phyloP scores from a whole-genome alignment of 2,888 invertebrate genomes.

The Neocrepidodera transversa region DNA sequence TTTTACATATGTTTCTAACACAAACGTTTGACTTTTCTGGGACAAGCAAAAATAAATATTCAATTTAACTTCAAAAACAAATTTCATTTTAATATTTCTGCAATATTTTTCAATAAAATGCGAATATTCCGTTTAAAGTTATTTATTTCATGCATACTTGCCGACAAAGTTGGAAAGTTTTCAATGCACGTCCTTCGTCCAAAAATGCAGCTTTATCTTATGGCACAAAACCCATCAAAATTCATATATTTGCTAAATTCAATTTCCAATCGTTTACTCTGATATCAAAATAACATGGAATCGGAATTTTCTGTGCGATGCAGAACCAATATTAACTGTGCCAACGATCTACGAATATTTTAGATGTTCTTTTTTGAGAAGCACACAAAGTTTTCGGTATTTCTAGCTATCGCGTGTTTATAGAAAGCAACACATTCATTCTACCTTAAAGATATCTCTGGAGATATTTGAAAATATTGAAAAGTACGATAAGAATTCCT shows the following conservation, averaged over 20 bases:
- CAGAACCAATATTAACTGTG: constrained; percentile 8
- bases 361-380: not conserved
- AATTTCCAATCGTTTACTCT: constrained; percentile 23
- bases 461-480: constrained; percentile 3
- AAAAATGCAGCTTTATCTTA: constrained; percentile 30
- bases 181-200: constrained; percentile 9
- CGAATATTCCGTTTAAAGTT: constrained; percentile 22
- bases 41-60: constrained; percentile 31
- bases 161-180: constrained; percentile 29
- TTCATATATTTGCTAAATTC: constrained; percentile 28
- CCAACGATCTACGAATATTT: not conserved
- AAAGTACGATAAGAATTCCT: too few species aligned
- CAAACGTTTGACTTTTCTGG: constrained; percentile 19
- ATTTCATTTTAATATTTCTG: constrained; percentile 31
- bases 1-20: not conserved
- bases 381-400: constrained; percentile 3
- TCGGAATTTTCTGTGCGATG: constrained; percentile 1
- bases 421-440: not conserved
- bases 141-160: constrained; percentile 32
- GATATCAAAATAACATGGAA: constrained; percentile 17
- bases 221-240: constrained; percentile 22
- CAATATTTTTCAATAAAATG: constrained; percentile 32
- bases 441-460: not conserved
- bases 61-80: constrained; percentile 29
- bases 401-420: not conserved